A percentile compares a stretch with the other conserved stretches of the same genome.
phyloP scores from a whole-genome alignment of 2,888 invertebrate species.

The Eucera pruinosa region DNA sequence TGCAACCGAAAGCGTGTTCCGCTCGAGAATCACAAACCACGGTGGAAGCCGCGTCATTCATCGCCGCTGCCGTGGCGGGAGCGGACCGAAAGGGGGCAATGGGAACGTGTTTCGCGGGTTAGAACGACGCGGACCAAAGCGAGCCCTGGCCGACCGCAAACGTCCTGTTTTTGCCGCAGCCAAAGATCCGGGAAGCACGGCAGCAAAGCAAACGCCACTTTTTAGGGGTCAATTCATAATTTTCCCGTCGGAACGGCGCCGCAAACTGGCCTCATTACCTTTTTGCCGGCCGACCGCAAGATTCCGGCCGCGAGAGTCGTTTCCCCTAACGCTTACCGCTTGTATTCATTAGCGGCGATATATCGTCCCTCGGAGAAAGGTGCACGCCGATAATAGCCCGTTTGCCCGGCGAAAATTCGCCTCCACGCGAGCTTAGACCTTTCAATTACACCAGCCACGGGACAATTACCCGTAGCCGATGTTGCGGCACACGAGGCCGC shows the following conservation, averaged over 20 bases:
- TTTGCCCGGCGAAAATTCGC: slow-evolving; percentile 30
- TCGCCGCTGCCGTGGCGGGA: neutral
- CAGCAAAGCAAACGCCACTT: slow-evolving; percentile 57
- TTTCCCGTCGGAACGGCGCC: slow-evolving; percentile 77
- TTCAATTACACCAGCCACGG: neutral
- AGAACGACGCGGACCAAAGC: slow-evolving; percentile 39
- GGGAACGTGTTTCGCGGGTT: slow-evolving; percentile 69
- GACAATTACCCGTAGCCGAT: slow-evolving; percentile 5
- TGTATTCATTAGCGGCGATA: slow-evolving; percentile 56
- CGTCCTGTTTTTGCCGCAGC: slow-evolving; percentile 68
- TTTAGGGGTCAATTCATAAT: slow-evolving; percentile 78
- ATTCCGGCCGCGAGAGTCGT: slow-evolving; percentile 76
- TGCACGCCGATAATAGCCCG: slow-evolving; percentile 25
- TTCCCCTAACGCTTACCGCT: slow-evolving; percentile 53
- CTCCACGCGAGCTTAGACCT: neutral
- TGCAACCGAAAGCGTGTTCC: slow-evolving; percentile 85
- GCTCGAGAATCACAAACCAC: slow-evolving; percentile 75
- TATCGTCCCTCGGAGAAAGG: slow-evolving; percentile 23
- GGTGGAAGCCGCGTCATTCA: slow-evolving; percentile 66
- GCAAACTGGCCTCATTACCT: slow-evolving; percentile 79
- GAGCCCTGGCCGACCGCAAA: slow-evolving; percentile 67
- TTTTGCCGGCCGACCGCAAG: slow-evolving; percentile 79
- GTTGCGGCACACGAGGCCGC: neutral
- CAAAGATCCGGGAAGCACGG: slow-evolving; percentile 22
- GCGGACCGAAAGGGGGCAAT: neutral